Base-by-base conservation (phyloP, 2,888 invertebrate species). In the Drosophila yooni region DNA sequence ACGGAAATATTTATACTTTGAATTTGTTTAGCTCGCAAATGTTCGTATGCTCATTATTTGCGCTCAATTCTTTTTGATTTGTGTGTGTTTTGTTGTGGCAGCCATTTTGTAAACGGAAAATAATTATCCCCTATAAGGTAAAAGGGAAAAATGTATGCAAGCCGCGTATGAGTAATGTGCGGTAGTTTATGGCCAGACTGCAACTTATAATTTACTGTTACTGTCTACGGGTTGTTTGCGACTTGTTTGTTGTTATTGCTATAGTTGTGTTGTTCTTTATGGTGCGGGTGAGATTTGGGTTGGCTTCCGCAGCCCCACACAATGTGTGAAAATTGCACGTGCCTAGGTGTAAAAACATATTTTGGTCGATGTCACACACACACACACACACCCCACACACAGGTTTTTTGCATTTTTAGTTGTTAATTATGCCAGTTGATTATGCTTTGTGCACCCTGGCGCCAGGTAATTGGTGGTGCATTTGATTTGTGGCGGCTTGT, bases 401-500 rank as follows among this genome's bases (percentile, higher is more conserved):
- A 52, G 33, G 64, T 61, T 77, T 72, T 72, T 83, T 83, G 89
- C 89, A 86, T 86, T 86, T 86, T 86, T 86, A 85, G 87, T 86
- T 86, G 90, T 86, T 86, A 86, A 86, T 86, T 86, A 86, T 86
- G 85, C 89, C 78, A 81, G 90, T 86, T 86, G 85, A 86, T 86
- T 86, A 86, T 86, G 85, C 89, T 90, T 70, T 90, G 85, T 83
- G 89, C 90, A 72, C 78, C 78, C 73, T 89, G 85, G 85, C 85
- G 85, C 85, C 90, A 86, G 81, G 85, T 86, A 90, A 86, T 90
- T 86, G 85, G 90, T 86, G 90, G 84, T 86, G 81, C 87, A 90
- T 90, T 86, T 86, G 85, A 86, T 86, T 86, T 86, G 85, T 90
- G 84, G 85, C 79, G 61, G 81, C 73, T 77, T 86, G 89, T 74